Conservation (phyloP, 1,140 invertebrate genomes). For the Drosophila varians region DNA sequence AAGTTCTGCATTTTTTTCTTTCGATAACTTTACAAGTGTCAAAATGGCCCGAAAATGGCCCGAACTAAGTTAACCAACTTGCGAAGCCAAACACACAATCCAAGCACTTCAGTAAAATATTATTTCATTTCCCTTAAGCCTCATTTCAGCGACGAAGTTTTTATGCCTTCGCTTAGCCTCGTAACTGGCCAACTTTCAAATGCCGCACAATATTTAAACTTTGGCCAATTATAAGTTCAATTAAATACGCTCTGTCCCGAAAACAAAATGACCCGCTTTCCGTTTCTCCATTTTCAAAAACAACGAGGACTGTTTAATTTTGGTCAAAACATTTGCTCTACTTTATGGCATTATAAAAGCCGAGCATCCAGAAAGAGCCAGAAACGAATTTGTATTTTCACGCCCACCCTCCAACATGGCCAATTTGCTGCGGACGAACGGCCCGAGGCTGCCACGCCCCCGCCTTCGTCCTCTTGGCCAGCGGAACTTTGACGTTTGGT, state of each 20-base stretch:
- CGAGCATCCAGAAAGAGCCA: slow-evolving; percentile 29
- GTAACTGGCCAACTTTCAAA: slow-evolving; percentile 37
- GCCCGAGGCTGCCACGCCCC: slow-evolving; percentile 21
- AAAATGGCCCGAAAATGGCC: background rate
- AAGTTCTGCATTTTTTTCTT: background rate
- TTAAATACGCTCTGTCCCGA: slow-evolving; percentile 39
- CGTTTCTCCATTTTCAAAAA: slow-evolving; percentile 39
- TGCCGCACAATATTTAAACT: slow-evolving; percentile 48
- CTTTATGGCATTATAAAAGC: slow-evolving; percentile 65
- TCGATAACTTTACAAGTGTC: slow-evolving; percentile 12
- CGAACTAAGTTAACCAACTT: slow-evolving; percentile 20
- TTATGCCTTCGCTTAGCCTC: slow-evolving; percentile 21
- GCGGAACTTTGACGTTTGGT: slow-evolving; percentile 72
- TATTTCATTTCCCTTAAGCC: slow-evolving; percentile 39
- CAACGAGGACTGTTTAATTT: slow-evolving; percentile 64
- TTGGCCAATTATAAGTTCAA: slow-evolving; percentile 70
- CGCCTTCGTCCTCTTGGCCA: slow-evolving; percentile 9
- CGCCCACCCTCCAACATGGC: slow-evolving; percentile 46
- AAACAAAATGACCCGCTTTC: slow-evolving; percentile 2
- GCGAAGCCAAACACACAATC: slow-evolving; percentile 12
- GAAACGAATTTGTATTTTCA: slow-evolving; percentile 67
- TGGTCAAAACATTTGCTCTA: slow-evolving; percentile 61
- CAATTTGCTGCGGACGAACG: slow-evolving; percentile 61
- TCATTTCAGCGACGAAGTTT: slow-evolving; percentile 39
- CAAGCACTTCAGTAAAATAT: slow-evolving; percentile 37